Base-by-base conservation (phyloP, 2,888 invertebrate species). In the Anorthoa munda region DNA sequence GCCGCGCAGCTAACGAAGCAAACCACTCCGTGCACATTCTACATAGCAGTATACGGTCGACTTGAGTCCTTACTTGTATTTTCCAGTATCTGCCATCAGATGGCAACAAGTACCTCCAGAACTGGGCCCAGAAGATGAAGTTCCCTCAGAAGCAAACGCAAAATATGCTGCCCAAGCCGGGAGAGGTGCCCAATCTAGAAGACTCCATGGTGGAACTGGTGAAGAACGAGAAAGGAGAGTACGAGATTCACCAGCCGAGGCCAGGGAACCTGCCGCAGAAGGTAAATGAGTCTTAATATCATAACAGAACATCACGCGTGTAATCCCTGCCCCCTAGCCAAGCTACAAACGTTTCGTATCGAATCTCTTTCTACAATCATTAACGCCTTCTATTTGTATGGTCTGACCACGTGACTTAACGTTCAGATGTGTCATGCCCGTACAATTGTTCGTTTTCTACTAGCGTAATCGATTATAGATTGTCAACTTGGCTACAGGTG, bases 61-160 rank as follows among this genome's bases (percentile, higher is more conserved):
- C 2, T 23, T 7, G 21, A 60, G 13, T 45, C 45, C 39, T 9
- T 60, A 1, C 23, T 55, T 18, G 12, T n/a, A 48, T 74, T 23
- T 77, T 70, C 17, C 91, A 97, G 96, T 92, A 93, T 77, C 91
- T 95, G 1, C 93, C 96, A 79, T 92, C 96, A 1, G 96, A 97
- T 15, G 96, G 96, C 0, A 95, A 96, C 0, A 94, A 96, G 53
- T 97, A 97, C 94, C 92, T 97, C 15, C 95, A 97, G 74, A 94
- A 91, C 59, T 98, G 98, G 98, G 97, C 97, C 0, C 94, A 97
- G 75, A 96, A 96, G 81, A 96, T 97, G 95, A 95, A 93, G 75
- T 85, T 88, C 4, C 94, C 94, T 0, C 87, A 86, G 3, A 90
- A 91, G 46, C 71, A 78, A 0, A 48, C 81, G 2, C 85, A 85